Percentiles rank a stretch among this genome's conserved stretches.
phyloP scores from a whole-genome alignment of 2,113 vertebrate genomes.

The Saccopteryx leptura region DNA sequence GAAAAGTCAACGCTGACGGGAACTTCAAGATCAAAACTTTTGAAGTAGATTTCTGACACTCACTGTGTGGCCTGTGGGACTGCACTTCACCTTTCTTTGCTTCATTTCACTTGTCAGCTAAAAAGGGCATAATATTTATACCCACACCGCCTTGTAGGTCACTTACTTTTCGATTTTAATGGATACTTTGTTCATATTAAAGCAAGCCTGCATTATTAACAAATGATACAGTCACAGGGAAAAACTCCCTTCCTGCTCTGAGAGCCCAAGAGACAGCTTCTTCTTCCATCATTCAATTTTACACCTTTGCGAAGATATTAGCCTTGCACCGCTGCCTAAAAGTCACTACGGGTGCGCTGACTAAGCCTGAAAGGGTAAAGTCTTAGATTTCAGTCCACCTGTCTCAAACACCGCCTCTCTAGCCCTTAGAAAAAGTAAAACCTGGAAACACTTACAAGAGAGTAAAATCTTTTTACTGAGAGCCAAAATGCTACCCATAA shows the following conservation, averaged over 20 bases:
- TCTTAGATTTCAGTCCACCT: background rate
- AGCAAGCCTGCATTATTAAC: slow-evolving; percentile 38
- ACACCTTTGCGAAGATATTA: background rate
- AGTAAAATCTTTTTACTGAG: slow-evolving; percentile 24
- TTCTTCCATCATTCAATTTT: background rate
- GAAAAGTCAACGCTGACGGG: background rate
- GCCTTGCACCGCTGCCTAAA: background rate
- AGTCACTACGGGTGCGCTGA: background rate
- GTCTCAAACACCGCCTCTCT: background rate
- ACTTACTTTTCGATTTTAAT: slow-evolving; percentile 48
- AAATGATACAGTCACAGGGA: background rate
- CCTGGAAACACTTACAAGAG: background rate
- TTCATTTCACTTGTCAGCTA: slow-evolving; percentile 66
- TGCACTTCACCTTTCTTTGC: background rate
- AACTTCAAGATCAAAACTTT: background rate
- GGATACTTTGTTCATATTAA: slow-evolving; percentile 34
- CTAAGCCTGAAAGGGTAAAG: background rate
- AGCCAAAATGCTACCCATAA: background rate
- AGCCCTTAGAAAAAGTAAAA: background rate
- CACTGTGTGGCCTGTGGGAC: background rate
- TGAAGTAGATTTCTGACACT: background rate
- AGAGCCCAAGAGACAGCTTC: background rate
- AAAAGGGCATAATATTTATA: slow-evolving; percentile 60
- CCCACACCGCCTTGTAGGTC: slow-evolving; percentile 45
- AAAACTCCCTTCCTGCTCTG: background rate